Percentiles rank a stretch among this genome's conserved stretches.
Conservation (phyloP, 1,140 invertebrate genomes). For the Trinorchestia longiramus region DNA sequence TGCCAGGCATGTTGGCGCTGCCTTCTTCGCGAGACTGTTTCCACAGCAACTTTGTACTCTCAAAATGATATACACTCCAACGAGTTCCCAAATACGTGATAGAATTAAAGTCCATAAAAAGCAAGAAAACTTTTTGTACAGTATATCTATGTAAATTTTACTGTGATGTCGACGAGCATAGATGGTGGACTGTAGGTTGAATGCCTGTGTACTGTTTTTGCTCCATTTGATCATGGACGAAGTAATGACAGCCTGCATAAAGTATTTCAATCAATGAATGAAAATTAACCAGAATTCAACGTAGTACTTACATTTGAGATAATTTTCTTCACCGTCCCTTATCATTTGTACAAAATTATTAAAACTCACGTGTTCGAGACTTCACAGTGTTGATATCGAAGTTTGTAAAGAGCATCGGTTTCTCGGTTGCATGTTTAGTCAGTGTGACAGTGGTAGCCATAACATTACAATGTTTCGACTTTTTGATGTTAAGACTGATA, state of each 20-base stretch:
- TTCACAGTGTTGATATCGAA: not conserved
- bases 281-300: not conserved
- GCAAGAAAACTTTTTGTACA: no score
- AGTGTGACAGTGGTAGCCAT: not conserved
- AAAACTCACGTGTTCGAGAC: not conserved
- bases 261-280: not conserved
- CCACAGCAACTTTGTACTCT: not conserved
- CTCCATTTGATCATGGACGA: not conserved
- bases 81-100: not conserved
- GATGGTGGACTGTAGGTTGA: not conserved
- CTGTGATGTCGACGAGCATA: not conserved
- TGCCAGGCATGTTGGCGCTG: not conserved
- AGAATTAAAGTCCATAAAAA: no score
- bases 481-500: no score
- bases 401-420: not conserved
- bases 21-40: not conserved
- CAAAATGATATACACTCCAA: not conserved
- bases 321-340: not conserved
- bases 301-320: not conserved
- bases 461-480: no score
- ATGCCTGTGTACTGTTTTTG: not conserved
- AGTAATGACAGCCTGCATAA: not conserved
- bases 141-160: not conserved
- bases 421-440: not conserved
- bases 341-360: not conserved